These are phyloP conservation scores for Leptobrachium ailaonicum DNA, from an alignment of 2,113 vertebrate species.

Conservation along the genomic window DNA sequence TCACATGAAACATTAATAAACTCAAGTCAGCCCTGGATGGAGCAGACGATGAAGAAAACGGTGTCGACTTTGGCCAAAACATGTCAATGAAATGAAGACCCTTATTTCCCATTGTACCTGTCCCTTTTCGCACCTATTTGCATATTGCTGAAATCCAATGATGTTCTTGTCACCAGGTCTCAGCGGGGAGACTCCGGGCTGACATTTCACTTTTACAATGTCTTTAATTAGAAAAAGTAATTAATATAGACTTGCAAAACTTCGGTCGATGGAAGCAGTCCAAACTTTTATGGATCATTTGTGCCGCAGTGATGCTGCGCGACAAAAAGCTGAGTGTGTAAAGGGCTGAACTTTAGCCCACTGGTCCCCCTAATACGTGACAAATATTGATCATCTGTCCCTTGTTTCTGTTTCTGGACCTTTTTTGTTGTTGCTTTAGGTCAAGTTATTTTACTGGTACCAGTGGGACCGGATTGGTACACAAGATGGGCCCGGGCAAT, in stretches of 20 bases:
- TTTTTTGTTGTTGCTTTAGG: too few relatives aligned
- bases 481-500: too few relatives aligned
- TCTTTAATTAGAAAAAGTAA: conserved; percentile 48
- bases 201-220: conserved; percentile 49
- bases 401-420: too few relatives aligned
- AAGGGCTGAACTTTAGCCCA: too few relatives aligned
- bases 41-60: background rate
- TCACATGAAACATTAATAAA: background rate
- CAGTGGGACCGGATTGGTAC: too few relatives aligned
- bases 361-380: too few relatives aligned
- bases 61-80: background rate
- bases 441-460: too few relatives aligned
- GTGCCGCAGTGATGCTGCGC: background rate
- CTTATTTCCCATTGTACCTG: conserved; percentile 29
- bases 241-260: conserved; percentile 37
- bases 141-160: conserved; percentile 42
- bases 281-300: background rate
- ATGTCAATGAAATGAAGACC: conserved; percentile 14
- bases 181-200: conserved; percentile 33
- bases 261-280: conserved; percentile 16
- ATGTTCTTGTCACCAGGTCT: conserved; percentile 42
- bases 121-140: conserved; percentile 41
- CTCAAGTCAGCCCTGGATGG: too few relatives aligned
- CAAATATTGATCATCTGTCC: too few relatives aligned
- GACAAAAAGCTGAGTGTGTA: background rate